Conservation (phyloP, 2,888 invertebrate species). For the Drosophila villosipedis region DNA sequence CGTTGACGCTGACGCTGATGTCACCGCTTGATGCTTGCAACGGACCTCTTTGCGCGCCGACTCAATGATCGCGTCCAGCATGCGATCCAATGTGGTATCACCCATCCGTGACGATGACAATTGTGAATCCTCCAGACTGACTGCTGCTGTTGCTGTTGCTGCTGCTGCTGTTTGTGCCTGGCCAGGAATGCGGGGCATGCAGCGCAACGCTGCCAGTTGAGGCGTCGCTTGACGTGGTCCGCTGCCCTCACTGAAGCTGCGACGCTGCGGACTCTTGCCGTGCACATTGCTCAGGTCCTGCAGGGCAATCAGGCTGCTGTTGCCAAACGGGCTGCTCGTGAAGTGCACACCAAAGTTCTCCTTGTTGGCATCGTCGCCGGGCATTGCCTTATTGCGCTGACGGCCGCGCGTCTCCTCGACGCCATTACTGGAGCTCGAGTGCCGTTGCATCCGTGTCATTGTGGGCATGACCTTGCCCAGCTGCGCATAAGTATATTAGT, state of each 20-base stretch:
- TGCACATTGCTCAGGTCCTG: constrained; percentile 83
- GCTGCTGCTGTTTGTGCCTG: not conserved
- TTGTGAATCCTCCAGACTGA: constrained; percentile 54
- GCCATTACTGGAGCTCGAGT: constrained; percentile 78
- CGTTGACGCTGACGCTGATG: not conserved
- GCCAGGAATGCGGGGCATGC: constrained; percentile 45
- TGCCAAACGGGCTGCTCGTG: constrained; percentile 81
- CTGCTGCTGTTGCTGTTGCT: not conserved
- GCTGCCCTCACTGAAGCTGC: constrained; percentile 70
- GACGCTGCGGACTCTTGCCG: constrained; percentile 81
- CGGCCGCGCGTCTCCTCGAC: constrained; percentile 63
- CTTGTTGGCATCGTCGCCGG: constrained; percentile 80
- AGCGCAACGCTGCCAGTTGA: constrained; percentile 59
- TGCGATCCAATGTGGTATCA: constrained; percentile 84
- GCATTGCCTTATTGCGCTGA: constrained; percentile 55
- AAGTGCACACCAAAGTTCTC: constrained; percentile 84
- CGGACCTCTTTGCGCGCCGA: constrained; percentile 83
- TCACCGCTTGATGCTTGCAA: constrained; percentile 42
- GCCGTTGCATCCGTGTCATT: constrained; percentile 82
- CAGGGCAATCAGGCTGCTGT: constrained; percentile 80
- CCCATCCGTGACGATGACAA: constrained; percentile 84
- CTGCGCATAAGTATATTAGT: not conserved
- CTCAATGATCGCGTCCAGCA: constrained; percentile 85
- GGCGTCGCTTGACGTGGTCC: constrained; percentile 67
- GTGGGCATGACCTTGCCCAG: constrained; percentile 79